Conservation (phyloP, 2,797 vertebrate genomes). For the Phylloscopus collybita region DNA sequence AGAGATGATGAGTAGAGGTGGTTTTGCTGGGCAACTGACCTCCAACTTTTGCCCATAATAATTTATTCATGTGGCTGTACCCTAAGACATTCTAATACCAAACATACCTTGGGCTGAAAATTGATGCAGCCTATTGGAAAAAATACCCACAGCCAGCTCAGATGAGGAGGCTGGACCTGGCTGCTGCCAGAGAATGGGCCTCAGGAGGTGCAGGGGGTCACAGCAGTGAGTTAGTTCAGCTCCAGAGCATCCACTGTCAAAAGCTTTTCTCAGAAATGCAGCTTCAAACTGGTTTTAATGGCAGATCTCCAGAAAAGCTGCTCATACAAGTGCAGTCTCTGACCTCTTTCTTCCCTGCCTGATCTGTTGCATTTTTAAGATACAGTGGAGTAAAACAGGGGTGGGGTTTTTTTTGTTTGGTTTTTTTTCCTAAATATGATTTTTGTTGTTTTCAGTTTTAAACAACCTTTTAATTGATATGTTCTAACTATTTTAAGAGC, state of each 20-base stretch:
- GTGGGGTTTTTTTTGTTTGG: not conserved
- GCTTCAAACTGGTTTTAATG: not conserved
- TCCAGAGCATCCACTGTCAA: not conserved
- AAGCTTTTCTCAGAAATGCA: not conserved
- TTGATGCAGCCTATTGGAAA: not conserved
- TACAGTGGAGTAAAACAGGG: not conserved
- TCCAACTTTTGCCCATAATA: slow-evolving; percentile 17
- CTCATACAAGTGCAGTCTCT: not conserved
- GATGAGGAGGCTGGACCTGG: not conserved
- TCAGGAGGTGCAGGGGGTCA: not conserved
- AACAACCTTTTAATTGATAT: not conserved
- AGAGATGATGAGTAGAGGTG: slow-evolving; percentile 41
- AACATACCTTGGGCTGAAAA: slow-evolving; percentile 35
- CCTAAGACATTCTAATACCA: not conserved
- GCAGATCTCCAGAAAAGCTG: slow-evolving; percentile 3
- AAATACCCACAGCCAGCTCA: not conserved
- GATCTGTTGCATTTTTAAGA: not conserved
- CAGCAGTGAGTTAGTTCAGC: not conserved
- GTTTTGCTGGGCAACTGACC: slow-evolving; percentile 58
- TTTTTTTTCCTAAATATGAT: not conserved
- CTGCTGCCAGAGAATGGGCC: not conserved
- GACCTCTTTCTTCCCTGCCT: not conserved
- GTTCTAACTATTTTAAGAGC: not conserved
- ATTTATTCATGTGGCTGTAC: slow-evolving; percentile 38
- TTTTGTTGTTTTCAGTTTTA: not conserved